Percentiles rank a stretch among this genome's conserved stretches.
Conservation (phyloP, 2,888 invertebrate genomes). For the Exocentrus adspersus region DNA sequence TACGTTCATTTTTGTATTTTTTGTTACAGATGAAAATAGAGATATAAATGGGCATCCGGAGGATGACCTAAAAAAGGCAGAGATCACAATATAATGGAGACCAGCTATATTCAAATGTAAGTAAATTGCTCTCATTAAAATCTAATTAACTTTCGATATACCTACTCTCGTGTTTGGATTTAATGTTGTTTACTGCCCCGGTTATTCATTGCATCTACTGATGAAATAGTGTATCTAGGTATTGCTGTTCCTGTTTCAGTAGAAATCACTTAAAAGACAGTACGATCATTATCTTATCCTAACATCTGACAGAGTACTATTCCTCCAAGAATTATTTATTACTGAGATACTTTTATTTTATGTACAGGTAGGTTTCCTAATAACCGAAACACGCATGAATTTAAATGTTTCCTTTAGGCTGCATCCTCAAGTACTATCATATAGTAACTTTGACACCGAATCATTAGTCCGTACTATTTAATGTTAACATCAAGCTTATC, state of each 20-base stretch:
- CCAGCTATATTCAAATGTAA: conserved; percentile 89
- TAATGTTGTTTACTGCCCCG: conserved; percentile 25
- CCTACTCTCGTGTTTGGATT: conserved; percentile 33
- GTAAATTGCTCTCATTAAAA: conserved; percentile 59
- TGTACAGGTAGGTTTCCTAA: conserved; percentile 10
- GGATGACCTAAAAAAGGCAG: conserved; percentile 88
- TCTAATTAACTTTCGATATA: conserved; percentile 35
- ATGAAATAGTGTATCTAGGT: conserved; percentile 22
- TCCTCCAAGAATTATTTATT: conserved; percentile 9
- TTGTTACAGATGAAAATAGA: conserved; percentile 81
- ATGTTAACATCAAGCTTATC: conserved; percentile 2
- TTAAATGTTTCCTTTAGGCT: conserved; percentile 22
- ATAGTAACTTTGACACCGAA: background rate
- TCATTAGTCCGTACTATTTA: conserved; percentile 4
- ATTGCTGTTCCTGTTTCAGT: conserved; percentile 20
- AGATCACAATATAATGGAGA: conserved; percentile 89
- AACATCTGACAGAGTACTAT: conserved; percentile 6
- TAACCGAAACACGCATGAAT: conserved; percentile 24
- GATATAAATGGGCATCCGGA: conserved; percentile 89
- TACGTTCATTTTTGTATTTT: conserved; percentile 30
- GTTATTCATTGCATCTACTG: conserved; percentile 24
- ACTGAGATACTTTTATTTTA: conserved; percentile 4
- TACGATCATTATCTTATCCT: conserved; percentile 16
- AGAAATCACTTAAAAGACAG: conserved; percentile 24
- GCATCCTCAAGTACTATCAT: conserved; percentile 8